Conservation (phyloP, 2,797 vertebrate species). For the Heterohyrax brucei region DNA sequence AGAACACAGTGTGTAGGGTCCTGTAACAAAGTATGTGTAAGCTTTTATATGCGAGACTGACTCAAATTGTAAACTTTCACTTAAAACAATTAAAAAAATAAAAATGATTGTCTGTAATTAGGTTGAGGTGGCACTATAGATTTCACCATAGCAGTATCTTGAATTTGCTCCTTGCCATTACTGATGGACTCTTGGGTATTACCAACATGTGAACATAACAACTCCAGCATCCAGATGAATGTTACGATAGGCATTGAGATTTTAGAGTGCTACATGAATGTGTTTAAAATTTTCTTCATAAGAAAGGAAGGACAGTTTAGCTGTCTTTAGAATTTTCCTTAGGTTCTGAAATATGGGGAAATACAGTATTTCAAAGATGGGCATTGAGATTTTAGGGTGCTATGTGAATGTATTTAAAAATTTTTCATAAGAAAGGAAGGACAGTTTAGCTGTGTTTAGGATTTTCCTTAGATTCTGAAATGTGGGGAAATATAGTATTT, state of each 20-base stretch:
- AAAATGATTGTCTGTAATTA: neutral
- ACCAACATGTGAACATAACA: neutral
- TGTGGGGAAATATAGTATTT: conserved; percentile 29
- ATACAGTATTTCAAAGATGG: conserved; percentile 49
- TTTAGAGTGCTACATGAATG: conserved; percentile 13
- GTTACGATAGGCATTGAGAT: neutral
- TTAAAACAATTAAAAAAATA: too few relatives aligned
- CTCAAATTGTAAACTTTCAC: too few relatives aligned
- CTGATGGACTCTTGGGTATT: neutral
- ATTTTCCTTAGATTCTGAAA: conserved; percentile 32
- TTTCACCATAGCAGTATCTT: neutral
- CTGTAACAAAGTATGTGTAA: too few relatives aligned
- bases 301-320: neutral
- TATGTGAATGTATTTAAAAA: neutral
- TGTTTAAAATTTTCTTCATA: conserved; percentile 39
- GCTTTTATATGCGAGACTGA: too few relatives aligned
- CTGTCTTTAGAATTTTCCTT: conserved; percentile 33
- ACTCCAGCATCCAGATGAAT: neutral
- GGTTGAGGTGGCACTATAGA: neutral
- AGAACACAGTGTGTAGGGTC: too few relatives aligned
- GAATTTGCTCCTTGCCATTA: neutral
- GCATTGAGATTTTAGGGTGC: neutral
- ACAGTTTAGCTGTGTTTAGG: neutral
- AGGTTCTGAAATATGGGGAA: conserved; percentile 6
- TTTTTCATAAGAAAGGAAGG: conserved; percentile 40